phyloP scores from a whole-genome alignment of 2,888 invertebrate genomes.

The Frankliniella fusca region DNA sequence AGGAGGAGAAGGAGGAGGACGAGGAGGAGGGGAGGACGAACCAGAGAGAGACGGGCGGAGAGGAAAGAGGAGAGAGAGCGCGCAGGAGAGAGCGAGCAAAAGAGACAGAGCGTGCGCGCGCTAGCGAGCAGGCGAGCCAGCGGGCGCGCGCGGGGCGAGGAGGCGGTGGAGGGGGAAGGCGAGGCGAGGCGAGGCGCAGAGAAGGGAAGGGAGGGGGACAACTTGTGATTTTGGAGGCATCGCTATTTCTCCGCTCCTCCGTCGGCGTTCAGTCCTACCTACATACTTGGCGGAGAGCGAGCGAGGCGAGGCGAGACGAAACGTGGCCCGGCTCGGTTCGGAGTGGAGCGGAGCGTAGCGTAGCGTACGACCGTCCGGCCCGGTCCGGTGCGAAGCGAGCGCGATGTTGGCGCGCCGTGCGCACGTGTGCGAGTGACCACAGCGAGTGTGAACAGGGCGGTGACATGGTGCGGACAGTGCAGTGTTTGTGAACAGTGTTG shows the following conservation, averaged over 20 bases:
- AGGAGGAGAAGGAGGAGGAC: slow-evolving; percentile 12
- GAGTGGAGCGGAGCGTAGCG: background rate
- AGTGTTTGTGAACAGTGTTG: background rate
- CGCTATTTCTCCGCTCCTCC: slow-evolving; percentile 25
- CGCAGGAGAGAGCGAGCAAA: background rate
- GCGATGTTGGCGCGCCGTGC: background rate
- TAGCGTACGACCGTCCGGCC: background rate
- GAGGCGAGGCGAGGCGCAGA: background rate
- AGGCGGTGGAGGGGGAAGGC: background rate
- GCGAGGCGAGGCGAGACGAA: background rate
- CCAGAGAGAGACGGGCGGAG: background rate
- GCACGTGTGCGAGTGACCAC: background rate
- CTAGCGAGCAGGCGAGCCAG: slow-evolving; percentile 13
- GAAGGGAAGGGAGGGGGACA: slow-evolving; percentile 22
- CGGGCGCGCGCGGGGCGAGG: slow-evolving; percentile 5
- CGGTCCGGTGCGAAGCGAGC: background rate
- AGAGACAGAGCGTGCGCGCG: background rate
- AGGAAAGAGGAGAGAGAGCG: background rate
- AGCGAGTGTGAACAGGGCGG: background rate
- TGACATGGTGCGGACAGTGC: background rate
- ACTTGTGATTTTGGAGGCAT: slow-evolving; percentile 26
- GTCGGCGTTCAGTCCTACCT: slow-evolving; percentile 25
- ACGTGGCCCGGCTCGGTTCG: no score
- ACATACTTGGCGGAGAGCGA: slow-evolving; percentile 23
- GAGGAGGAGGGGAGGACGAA: slow-evolving; percentile 15